Evolutionary conservation across 2,888 invertebrate genomes (phyloP).

Genomic region (Drosophila affinis): DNA sequence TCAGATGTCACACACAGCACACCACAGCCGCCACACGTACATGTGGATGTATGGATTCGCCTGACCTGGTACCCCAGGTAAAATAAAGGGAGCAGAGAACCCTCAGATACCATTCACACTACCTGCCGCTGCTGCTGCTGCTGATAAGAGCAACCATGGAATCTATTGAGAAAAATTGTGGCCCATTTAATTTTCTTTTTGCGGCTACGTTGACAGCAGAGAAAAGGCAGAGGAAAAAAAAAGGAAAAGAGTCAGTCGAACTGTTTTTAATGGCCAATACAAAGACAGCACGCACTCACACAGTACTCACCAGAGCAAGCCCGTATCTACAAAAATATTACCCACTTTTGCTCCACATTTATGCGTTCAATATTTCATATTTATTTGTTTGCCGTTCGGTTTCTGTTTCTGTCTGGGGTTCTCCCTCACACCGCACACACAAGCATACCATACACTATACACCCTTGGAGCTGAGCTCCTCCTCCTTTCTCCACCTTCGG

Average conservation of each 20-base stretch:
- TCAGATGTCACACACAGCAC: constrained; percentile 50
- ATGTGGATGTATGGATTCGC: constrained; percentile 10
- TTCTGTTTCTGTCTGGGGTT: constrained; percentile 16
- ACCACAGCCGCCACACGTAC: constrained; percentile 1
- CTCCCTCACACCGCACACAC: constrained; percentile 21
- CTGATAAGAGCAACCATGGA: constrained; percentile 61
- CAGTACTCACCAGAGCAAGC: constrained; percentile 12
- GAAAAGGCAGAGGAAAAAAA: background rate
- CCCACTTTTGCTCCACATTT: constrained; percentile 67
- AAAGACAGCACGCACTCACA: constrained; percentile 42
- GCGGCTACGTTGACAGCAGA: constrained; percentile 40
- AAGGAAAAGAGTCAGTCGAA: background rate
- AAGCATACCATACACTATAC: constrained; percentile 1
- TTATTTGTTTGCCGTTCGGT: constrained; percentile 64
- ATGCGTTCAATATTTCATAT: constrained; percentile 77
- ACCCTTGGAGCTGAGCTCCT: constrained; percentile 27
- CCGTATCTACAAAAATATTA: constrained; percentile 64
- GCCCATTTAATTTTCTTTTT: constrained; percentile 58
- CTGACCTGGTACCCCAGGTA: constrained; percentile 30
- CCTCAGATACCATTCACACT: constrained; percentile 11
- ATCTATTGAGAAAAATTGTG: constrained; percentile 74
- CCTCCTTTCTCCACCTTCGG: constrained; percentile 41
- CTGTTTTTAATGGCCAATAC: constrained; percentile 67
- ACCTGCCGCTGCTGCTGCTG: constrained; percentile 51
- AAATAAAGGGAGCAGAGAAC: constrained; percentile 9